Base-by-base conservation (phyloP, 37 sponge, comb jelly and placozoan species). In the Lycopodina hypogea region DNA sequence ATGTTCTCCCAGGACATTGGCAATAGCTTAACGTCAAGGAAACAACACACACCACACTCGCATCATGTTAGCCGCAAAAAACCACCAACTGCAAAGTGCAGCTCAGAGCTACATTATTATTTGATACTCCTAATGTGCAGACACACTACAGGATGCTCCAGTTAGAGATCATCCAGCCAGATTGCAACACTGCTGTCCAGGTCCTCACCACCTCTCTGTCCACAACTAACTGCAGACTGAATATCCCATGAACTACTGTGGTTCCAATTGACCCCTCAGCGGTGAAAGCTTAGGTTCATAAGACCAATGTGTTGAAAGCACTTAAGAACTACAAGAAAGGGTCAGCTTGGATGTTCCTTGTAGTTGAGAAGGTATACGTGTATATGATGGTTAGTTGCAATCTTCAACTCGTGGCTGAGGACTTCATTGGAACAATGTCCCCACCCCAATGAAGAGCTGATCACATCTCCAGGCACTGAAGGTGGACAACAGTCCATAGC, bases 261-360 rank as follows among this genome's bases (percentile, higher is more conserved):
- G 9, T 53, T 11, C 53, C 78, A 79, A 23, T 85, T 45, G 79
- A 85, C 12, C 85, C 85, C 48, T n/a, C 38, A 7, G 61, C 39
- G 26, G 26, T 85, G 26, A 78, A 64, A 56, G 85, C 85, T 9
- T 72, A 78, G 18, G 36, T 85, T 12, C 79, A 85, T 51, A 85
- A 78, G 32, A 79, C 71, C 78, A 85, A 72, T 37, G 79, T 79
- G 3, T 51, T 78, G 38, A 42, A 52, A 66, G 36, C 11, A n/a
- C 35, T 78, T 0, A 23, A 68, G 23, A 42, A 71, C 12, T 69
- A 34, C 21, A 63, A 61, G 7, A 38, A 85, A 72, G 85, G 78
- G 9, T 62, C 12, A 12, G 21, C 18, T 3, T 58, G 7, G 14
- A 2, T 76, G 18, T 4, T 3, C n/a, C n/a, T n/a, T n/a, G n/a